Evolutionary conservation across 2,797 vertebrate species (phyloP).

Genomic region (Leontopithecus rosalia): DNA sequence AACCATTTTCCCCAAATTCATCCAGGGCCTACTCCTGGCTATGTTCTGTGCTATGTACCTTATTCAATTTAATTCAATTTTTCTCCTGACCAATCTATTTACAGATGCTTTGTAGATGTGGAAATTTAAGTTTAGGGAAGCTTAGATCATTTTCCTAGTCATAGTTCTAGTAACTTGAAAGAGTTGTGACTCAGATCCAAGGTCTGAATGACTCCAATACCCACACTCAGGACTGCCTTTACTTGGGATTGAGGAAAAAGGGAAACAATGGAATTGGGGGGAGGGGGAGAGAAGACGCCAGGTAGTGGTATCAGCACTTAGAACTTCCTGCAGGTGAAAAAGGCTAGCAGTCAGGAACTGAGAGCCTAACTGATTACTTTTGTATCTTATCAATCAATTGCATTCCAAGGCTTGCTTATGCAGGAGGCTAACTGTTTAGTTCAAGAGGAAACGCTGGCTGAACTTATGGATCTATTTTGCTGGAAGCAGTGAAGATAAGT

Average conservation of each 20-base stretch:
- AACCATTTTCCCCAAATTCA: neutral
- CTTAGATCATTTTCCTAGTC: neutral
- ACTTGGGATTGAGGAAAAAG: neutral
- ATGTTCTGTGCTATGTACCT: neutral
- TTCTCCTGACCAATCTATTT: neutral
- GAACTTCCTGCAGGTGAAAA: fast-evolving
- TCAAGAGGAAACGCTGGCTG: neutral
- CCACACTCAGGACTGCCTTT: neutral
- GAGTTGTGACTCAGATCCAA: neutral
- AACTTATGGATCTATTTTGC: neutral
- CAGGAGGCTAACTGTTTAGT: neutral
- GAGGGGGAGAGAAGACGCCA: neutral
- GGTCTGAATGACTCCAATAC: neutral
- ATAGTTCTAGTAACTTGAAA: neutral
- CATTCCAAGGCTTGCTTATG: neutral
- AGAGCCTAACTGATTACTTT: too few species aligned
- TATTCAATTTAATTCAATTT: neutral
- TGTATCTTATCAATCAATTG: neutral
- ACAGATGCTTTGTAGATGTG: neutral
- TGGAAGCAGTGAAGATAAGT: neutral
- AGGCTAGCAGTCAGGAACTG: neutral
- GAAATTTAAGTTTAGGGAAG: neutral
- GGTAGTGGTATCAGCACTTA: neutral
- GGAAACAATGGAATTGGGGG: neutral
- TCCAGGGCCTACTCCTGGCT: neutral